Evolutionary conservation across 2,113 vertebrate species (phyloP), one percentile per base, ranked within the genome.

Genomic region (Scomber scombrus): DNA sequence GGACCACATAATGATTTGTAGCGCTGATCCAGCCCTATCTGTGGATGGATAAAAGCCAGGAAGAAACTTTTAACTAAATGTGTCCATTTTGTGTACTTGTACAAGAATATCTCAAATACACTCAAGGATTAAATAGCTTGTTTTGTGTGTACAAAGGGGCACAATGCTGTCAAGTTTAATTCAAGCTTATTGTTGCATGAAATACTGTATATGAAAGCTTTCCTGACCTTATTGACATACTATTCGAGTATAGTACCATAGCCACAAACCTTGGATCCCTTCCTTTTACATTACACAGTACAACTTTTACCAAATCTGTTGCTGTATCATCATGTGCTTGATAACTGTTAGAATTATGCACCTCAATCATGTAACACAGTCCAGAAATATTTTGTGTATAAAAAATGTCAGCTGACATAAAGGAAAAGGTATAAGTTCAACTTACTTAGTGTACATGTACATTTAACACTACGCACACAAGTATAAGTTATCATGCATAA

Each of bases 1-100:
- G 52, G 0, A 52, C 16, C n/a, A 16, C 23, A 52, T 69, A 58
- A 50, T 61, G 40, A 63, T 64, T 74, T 81, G 45, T 63, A 52
- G 4, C 74, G 65, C 67, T 61, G 65, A 75, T 68, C 34, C 23
- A 11, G 15, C 18, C 29, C n/a, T 45, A 62, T 82, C 52, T 71
- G 71, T 75, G 57, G 61, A 63, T 14, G 63, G 71, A 85, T 86
- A 60, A 72, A 68, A 68, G 23, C 43, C 66, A 29, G 11, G 56
- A 45, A 62, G 10, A 29, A 79, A 54, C 34, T 47, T 47, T 26
- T 26, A 26, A 26, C 23, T 26, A 26, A 26, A 26, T 26, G 1
- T 26, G 23, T 26, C 23, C 43, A n/a, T 31, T 62, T 21, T 16
- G 19, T 72, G n/a, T 57, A 12, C 19, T 66, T 49, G 11, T 19